Evolutionary conservation across 2,888 invertebrate species (phyloP).

Genomic region (Melipona bicolor): DNA sequence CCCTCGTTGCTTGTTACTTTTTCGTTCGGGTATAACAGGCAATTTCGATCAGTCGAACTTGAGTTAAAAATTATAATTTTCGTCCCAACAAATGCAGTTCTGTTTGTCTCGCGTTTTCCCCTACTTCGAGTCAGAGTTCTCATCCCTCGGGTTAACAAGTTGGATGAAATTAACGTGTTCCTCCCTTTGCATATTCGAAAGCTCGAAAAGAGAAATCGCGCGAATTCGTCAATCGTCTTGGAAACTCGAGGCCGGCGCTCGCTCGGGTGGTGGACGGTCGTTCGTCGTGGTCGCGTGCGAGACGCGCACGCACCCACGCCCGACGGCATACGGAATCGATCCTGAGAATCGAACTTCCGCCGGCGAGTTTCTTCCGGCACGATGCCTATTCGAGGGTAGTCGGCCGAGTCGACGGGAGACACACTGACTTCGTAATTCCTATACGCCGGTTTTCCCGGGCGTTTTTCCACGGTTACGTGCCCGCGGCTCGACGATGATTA

Average conservation of each 20-base stretch:
- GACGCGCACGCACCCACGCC: slow-evolving; percentile 72
- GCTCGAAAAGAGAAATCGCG: background rate
- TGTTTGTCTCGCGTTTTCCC: no score
- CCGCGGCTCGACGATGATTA: slow-evolving; percentile 35
- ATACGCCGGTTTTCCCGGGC: slow-evolving; percentile 40
- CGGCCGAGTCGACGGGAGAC: slow-evolving; percentile 63
- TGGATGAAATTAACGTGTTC: no score
- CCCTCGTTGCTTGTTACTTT: no score
- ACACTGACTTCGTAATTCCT: slow-evolving; percentile 57
- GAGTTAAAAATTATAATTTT: no score
- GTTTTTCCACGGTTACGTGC: slow-evolving; percentile 50
- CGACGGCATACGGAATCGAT: slow-evolving; percentile 80
- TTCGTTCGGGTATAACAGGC: no score
- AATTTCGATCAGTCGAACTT: no score
- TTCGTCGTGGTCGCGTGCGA: slow-evolving; percentile 45
- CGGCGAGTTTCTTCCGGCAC: slow-evolving; percentile 73
- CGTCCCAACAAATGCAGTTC: no score
- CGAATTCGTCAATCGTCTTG: background rate
- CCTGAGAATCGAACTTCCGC: slow-evolving; percentile 81
- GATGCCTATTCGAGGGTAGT: slow-evolving; percentile 66
- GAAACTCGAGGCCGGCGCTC: slow-evolving; percentile 55
- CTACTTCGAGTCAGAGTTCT: no score
- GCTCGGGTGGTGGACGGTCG: slow-evolving; percentile 29
- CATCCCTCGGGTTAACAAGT: no score
- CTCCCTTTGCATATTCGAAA: no score